These are phyloP conservation scores for Rhopalosiphum nymphaeae DNA, from an alignment of 2,888 invertebrate species.

Conservation along the genomic window DNA sequence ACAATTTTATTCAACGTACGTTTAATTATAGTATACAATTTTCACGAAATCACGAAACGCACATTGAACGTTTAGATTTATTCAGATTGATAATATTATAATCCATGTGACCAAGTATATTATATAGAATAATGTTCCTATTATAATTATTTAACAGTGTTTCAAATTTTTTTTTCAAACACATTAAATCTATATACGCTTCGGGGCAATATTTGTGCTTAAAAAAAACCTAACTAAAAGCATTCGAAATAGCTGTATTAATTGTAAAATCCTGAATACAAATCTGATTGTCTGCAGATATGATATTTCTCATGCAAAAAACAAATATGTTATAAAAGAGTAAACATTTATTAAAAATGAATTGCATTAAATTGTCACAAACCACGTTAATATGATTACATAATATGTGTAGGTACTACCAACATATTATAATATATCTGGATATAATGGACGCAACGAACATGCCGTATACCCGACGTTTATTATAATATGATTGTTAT, in stretches of 20 bases:
- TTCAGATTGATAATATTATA: neutral
- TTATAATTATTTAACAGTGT: neutral
- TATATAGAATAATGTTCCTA: neutral
- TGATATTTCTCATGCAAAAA: neutral
- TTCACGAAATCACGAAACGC: slow-evolving; percentile 13
- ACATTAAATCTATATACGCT: neutral
- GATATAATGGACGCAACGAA: too few relatives aligned
- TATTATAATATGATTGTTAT: too few relatives aligned
- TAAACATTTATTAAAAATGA: too few relatives aligned
- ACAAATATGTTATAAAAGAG: neutral
- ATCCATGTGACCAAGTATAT: neutral
- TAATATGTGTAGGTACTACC: too few relatives aligned
- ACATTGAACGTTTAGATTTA: neutral
- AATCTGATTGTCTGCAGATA: neutral
- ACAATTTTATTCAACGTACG: neutral
- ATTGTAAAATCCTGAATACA: neutral
- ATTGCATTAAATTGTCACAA: too few relatives aligned
- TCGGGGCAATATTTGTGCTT: neutral
- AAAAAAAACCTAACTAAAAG: neutral
- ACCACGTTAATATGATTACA: too few relatives aligned
- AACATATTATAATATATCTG: too few relatives aligned
- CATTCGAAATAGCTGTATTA: neutral
- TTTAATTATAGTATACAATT: neutral
- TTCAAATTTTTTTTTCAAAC: neutral
- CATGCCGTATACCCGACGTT: too few relatives aligned